Base-by-base conservation (phyloP, 2,113 vertebrate genomes). In the Puntigrus tetrazona region DNA sequence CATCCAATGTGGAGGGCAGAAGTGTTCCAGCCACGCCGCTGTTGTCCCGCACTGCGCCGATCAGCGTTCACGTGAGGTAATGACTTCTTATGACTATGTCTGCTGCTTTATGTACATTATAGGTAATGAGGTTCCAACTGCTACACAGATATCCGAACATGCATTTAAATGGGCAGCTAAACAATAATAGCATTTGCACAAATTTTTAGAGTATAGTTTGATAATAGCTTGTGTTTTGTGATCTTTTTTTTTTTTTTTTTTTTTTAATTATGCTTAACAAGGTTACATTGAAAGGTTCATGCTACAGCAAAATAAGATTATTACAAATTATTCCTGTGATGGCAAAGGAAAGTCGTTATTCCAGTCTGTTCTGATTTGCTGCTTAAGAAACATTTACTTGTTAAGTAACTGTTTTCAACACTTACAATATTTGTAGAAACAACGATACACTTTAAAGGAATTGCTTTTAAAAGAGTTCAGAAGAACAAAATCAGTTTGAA, bases 1-100 rank as follows among this genome's bases (percentile, higher is more conserved):
- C 93, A 77, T 96, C 95, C 83, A 96, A 96, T 73, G 91, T 95
- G 79, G 96, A 97, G 90, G 96, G 96, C 3, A 94, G 95, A 91
- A 97, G 96, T 86, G 96, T 97, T 84, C 96, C 96, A 43, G 96
- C 95, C 7, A 96, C 96, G 5, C 96, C 96, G 4, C 92, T 96
- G n/a, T 88, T 96, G 90, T 93, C 95, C 50, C 94, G 96, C 65
- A 96, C 93, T 67, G 91, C 92, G 89, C 91, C 93, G 41, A 92
- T 94, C 88, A 95, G 94, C 70, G 94, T 94, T 89, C 95, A 96
- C n/a, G 90, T 95, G 92, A 95, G 96, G 96, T 97, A 95, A 89
- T 38, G 5, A 38, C 29, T 52, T 43, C n/a, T 63, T 16, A 27
- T 69, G 4, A 70, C 38, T 59, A 4, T 82, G 7, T 57, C 65